Base-by-base conservation (phyloP, 2,888 invertebrate species). In the Poecilobothrus nobilitatus region DNA sequence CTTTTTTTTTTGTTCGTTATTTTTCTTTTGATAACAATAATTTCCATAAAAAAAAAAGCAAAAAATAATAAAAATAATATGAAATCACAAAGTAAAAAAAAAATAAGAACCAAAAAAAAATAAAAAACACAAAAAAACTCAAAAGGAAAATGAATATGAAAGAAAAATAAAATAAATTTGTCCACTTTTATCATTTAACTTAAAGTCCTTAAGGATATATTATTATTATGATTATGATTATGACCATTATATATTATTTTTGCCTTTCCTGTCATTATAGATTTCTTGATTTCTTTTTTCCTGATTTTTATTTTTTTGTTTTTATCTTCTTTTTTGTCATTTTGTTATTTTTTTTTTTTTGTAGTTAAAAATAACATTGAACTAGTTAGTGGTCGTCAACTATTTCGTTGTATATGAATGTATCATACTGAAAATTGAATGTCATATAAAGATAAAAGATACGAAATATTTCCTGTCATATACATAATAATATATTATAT, bases 221-320 rank as follows among this genome's bases (percentile, higher is more conserved):
- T 53, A 53, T 53, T 53, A 53, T 53, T 53, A 53, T 53, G 53
- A 53, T 53, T 53, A 53, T 53, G 53, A 53, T 53, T 53, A 53
- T 53, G 53, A 53, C 53, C n/a, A 53, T 53, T 53, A 53, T 53
- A 53, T 53, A 53, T 53, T 53, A 53, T 53, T 53, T 53, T 53
- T 53, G 53, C 53, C 53, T 53, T 53, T 53, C 53, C 53, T 53
- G 53, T 53, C 53, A 53, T 53, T 53, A 53, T 53, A 53, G 53
- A 53, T 53, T 53, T 53, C 53, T 12, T 18, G 27, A 18, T 53
- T 37, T 37, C 12, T 5, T 12, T 37, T n/a, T 37, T 12, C 37
- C 12, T 37, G 8, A 10, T 37, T 37, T 37, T 37, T 8, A 37
- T 10, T 37, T 37, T 37, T 37, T 37, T 37, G 37, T 37, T 27